Conservation (phyloP, 2,888 invertebrate species). For the Drosophila leonis region DNA sequence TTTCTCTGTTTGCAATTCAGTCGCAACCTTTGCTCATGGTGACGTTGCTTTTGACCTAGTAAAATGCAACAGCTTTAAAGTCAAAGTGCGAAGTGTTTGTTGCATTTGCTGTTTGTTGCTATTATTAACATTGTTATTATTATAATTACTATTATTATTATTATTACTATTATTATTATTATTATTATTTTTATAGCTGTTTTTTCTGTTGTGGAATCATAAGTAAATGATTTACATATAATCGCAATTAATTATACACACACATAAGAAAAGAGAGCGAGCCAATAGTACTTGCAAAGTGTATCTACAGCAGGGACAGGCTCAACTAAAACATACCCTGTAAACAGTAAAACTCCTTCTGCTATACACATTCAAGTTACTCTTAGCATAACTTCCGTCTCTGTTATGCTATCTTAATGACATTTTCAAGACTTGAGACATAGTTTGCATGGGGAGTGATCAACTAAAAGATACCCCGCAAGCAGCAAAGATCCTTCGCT, state of each 20-base stretch:
- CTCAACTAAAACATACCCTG: background rate
- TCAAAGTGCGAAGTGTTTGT: constrained; percentile 66
- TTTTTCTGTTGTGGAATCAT: constrained; percentile 41
- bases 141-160: constrained; percentile 1
- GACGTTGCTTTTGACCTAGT: constrained; percentile 79
- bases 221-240: constrained; percentile 34
- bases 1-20: background rate
- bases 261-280: background rate
- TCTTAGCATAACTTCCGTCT: background rate
- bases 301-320: background rate
- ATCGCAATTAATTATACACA: constrained; percentile 2
- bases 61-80: constrained; percentile 80
- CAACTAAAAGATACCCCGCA: background rate
- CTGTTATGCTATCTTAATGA: background rate
- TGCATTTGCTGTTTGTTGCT: constrained; percentile 23
- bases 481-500: background rate
- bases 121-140: constrained; percentile 5
- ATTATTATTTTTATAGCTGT: constrained; percentile 10
- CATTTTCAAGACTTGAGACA: background rate
- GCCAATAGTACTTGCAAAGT: background rate
- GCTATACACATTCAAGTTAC: background rate
- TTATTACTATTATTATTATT: constrained; percentile 15
- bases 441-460: background rate
- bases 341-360: background rate
- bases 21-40: constrained; percentile 49